Conservation (phyloP, 2,797 vertebrate species). For the Spinus pinus region DNA sequence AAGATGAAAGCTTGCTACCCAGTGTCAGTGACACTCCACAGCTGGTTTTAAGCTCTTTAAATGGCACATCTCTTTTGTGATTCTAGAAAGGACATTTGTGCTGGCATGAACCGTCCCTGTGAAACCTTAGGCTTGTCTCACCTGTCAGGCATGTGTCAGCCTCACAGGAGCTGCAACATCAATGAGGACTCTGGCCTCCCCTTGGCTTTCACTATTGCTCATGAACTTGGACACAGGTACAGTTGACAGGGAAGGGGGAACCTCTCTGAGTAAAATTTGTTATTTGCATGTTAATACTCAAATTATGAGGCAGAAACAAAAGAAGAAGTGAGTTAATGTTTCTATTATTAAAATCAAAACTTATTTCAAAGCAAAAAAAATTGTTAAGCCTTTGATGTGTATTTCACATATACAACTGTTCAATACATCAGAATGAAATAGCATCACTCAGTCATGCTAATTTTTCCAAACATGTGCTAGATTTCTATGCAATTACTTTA, state of each 20-base stretch:
- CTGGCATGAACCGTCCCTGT: conserved; percentile 90
- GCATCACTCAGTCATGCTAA: rapidly evolving
- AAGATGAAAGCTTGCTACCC: not conserved
- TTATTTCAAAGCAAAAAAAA: not conserved
- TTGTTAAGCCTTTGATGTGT: not conserved
- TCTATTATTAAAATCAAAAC: not conserved
- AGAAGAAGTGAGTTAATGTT: not conserved
- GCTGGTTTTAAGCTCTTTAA: not conserved
- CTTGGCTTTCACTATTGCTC: conserved; percentile 93
- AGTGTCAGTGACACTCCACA: not conserved
- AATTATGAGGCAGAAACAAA: not conserved
- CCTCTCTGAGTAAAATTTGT: not conserved
- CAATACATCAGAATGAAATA: not conserved
- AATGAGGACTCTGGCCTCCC: conserved; percentile 98
- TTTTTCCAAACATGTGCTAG: not conserved
- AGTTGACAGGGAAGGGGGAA: not conserved
- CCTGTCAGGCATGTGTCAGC: conserved; percentile 95
- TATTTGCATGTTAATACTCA: not conserved
- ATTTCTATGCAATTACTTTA: not conserved
- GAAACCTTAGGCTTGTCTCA: conserved; percentile 96
- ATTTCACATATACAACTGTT: not conserved
- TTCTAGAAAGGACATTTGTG: conserved; percentile 95
- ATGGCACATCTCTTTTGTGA: not conserved
- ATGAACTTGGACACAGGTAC: conserved; percentile 97
- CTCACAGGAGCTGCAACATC: conserved; percentile 95